Base-by-base conservation (phyloP, 2,888 invertebrate genomes). In the Hecatera dysodea region DNA sequence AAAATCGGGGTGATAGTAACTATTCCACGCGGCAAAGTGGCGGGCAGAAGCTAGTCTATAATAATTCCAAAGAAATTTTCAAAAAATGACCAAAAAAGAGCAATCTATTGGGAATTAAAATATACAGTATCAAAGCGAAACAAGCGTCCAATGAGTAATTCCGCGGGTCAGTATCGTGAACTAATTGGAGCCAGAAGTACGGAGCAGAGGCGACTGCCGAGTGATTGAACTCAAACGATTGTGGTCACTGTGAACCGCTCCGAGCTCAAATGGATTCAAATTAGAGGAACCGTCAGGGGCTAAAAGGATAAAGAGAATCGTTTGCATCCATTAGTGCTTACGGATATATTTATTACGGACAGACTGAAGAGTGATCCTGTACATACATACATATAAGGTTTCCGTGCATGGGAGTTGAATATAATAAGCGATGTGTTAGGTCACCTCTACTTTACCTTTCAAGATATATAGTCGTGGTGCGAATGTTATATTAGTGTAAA, bases 231-330 rank as follows among this genome's bases (percentile, higher is more conserved):
- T 60, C 39, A 44, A 73, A 67, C 68, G 53, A 48, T 42, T 55
- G 73, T 67, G 59, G 73, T 60, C 46, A 53, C 64, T 60, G 53
- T 33, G 33, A 0, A 4, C 12, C 39, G 29, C 9, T 46, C 12
- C n/a, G 2, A 53, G 46, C 42, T 75, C 33, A 67, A 73, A 72
- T 56, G 67, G 44, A 75, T 75, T 66, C 17, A 57, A n/a, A 66
- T 75, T 72, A 44, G n/a, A 48, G 55, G 33, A 48, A 61, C 24
- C 6, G n/a, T 46, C 29, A 33, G 24, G 29, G 33, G 42, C 29
- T 29, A 29, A 29, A 29, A 29, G 29, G 29, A 1, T 63, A 42
- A 56, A 33, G 22, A n/a, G 33, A 42, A 72, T 48, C n/a, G 15
- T 48, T 48, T 53, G 36, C 5, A 36, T 72, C 46, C 17, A 59